Evolutionary conservation across 1,140 invertebrate species (phyloP).

Genomic region (Microplitis mediator): DNA sequence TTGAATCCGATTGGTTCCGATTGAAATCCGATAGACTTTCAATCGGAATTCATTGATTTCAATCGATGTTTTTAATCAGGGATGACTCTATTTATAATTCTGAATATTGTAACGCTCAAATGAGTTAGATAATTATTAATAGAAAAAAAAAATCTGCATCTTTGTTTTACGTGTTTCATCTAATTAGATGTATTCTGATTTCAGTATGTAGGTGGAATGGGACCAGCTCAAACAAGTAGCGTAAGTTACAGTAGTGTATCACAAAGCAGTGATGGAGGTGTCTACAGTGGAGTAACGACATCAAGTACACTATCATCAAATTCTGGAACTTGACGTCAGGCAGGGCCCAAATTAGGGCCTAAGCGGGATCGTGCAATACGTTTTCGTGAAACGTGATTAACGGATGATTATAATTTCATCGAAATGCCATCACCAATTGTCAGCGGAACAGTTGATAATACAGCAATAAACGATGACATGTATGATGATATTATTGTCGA

Average conservation of each 20-base stretch:
- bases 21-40: no score
- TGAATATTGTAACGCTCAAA: no score
- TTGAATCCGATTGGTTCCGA: no score
- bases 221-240: conserved; percentile 48
- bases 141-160: not conserved
- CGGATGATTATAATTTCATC: not conserved
- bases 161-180: not conserved
- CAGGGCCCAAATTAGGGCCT: conserved; percentile 53
- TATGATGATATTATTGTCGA: not conserved
- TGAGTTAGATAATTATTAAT: no score
- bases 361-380: conserved; percentile 54
- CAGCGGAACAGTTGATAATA: not conserved
- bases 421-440: not conserved
- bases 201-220: conserved; percentile 52
- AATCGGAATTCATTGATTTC: no score
- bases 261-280: conserved; percentile 53
- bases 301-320: conserved; percentile 32
- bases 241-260: conserved; percentile 58
- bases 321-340: conserved; percentile 55
- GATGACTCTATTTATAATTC: no score
- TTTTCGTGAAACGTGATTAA: conserved; percentile 56
- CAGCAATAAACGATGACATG: not conserved
- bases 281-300: conserved; percentile 35
- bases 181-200: conserved; percentile 38
- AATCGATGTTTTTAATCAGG: no score